phyloP scores from a whole-genome alignment of 1,140 invertebrate species.

The Dolichoris vasculosae region DNA sequence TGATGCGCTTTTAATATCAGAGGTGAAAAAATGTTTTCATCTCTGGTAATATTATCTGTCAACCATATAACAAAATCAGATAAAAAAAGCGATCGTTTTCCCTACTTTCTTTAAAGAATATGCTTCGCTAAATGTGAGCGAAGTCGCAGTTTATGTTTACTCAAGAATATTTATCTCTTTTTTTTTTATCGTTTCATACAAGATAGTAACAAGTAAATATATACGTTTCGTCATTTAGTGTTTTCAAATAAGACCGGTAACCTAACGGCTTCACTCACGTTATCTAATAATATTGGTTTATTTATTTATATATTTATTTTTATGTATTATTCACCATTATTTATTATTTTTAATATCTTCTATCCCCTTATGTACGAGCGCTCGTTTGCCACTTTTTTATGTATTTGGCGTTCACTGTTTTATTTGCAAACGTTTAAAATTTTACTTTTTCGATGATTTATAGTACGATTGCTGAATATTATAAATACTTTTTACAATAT shows the following conservation, averaged over 20 bases:
- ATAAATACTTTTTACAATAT: no score
- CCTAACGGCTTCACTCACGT: background rate
- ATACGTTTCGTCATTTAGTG: background rate
- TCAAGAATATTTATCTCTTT: background rate
- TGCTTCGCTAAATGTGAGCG: background rate
- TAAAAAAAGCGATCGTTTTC: conserved; percentile 30
- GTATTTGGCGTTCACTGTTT: conserved; percentile 21
- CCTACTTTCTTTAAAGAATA: background rate
- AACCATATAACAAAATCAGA: conserved; percentile 27
- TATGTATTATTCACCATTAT: conserved; percentile 14
- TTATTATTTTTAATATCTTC: background rate
- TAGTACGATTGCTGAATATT: background rate
- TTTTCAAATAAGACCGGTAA: background rate
- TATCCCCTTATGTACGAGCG: background rate
- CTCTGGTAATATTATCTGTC: conserved; percentile 18
- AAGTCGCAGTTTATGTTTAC: background rate
- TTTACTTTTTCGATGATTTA: background rate
- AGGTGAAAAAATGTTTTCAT: no score
- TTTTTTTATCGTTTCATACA: background rate
- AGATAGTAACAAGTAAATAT: background rate
- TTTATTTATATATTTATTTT: conserved; percentile 17
- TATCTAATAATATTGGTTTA: background rate
- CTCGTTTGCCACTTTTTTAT: background rate
- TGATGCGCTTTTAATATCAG: background rate
- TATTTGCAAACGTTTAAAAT: background rate